A percentile compares a stretch with the other conserved stretches of the same genome.
These are phyloP conservation scores for Drosophila watanabei DNA, from an alignment of 1,140 invertebrate species.

Conservation along the genomic window DNA sequence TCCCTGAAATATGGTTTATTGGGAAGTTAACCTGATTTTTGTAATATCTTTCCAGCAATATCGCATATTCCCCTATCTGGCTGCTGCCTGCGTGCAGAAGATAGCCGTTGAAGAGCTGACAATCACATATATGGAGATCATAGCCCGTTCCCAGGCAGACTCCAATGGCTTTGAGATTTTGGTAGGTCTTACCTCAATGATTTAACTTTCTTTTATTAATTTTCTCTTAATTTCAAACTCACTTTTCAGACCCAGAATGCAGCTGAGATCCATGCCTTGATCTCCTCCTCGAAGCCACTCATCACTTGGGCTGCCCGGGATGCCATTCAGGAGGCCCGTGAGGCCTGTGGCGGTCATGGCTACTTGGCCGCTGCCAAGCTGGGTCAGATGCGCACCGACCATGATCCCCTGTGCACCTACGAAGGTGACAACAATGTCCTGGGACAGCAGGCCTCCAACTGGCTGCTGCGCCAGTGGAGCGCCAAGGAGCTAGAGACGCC, in stretches of 20 bases:
- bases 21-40: background rate
- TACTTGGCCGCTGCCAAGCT: slow-evolving; percentile 90
- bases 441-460: slow-evolving; percentile 97
- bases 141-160: slow-evolving; percentile 87
- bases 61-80: slow-evolving; percentile 95
- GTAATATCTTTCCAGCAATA: slow-evolving; percentile 90
- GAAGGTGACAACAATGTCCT: slow-evolving; percentile 99
- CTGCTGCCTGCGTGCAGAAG: slow-evolving; percentile 92
- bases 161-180: slow-evolving; percentile 87
- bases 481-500: slow-evolving; percentile 87
- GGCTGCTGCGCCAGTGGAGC: slow-evolving; percentile 90
- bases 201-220: background rate
- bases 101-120: slow-evolving; percentile 89
- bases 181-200: slow-evolving; percentile 79
- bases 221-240: too few relatives aligned
- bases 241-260: slow-evolving; percentile 88
- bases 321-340: slow-evolving; percentile 95
- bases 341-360: slow-evolving; percentile 93
- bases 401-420: slow-evolving; percentile 97
- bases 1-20: too few relatives aligned
- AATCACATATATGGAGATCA: slow-evolving; percentile 87
- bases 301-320: slow-evolving; percentile 93
- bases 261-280: slow-evolving; percentile 96
- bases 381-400: slow-evolving; percentile 93
- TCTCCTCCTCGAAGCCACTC: slow-evolving; percentile 94